Conservation (phyloP, 2,797 vertebrate genomes). For the Margarornis squamiger region DNA sequence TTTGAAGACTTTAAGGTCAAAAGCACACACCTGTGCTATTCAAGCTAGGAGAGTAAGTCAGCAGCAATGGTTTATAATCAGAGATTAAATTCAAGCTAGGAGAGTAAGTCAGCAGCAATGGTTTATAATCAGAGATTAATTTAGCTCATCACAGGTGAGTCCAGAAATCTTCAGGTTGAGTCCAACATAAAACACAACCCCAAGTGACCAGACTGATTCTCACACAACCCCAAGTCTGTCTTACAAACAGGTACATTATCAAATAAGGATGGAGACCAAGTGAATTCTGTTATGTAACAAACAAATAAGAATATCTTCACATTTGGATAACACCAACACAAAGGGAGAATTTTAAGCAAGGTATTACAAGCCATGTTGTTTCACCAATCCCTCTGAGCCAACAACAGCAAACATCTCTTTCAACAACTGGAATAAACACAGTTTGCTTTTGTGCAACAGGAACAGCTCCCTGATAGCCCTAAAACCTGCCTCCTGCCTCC, state of each 20-base stretch:
- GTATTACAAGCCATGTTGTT: background rate
- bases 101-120: background rate
- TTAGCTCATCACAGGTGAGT: background rate
- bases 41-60: background rate
- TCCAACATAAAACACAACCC: background rate
- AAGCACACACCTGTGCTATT: background rate
- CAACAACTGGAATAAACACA: background rate
- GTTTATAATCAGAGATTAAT: background rate
- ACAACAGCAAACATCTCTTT: fast-evolving
- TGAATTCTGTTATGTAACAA: background rate
- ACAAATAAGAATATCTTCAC: background rate
- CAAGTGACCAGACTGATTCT: background rate
- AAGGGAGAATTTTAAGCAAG: background rate
- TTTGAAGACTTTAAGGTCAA: background rate
- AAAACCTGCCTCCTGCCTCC: background rate
- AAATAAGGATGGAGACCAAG: background rate
- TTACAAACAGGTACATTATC: background rate
- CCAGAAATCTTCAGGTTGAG: background rate
- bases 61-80: background rate
- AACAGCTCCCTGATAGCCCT: background rate
- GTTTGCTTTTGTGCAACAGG: background rate
- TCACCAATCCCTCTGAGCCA: background rate
- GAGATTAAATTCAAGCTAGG: background rate
- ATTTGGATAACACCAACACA: background rate
- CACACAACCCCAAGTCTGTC: background rate